These are phyloP conservation scores for Rhaphigaster nebulosa DNA, from an alignment of 2,888 invertebrate species.

Conservation along the genomic window DNA sequence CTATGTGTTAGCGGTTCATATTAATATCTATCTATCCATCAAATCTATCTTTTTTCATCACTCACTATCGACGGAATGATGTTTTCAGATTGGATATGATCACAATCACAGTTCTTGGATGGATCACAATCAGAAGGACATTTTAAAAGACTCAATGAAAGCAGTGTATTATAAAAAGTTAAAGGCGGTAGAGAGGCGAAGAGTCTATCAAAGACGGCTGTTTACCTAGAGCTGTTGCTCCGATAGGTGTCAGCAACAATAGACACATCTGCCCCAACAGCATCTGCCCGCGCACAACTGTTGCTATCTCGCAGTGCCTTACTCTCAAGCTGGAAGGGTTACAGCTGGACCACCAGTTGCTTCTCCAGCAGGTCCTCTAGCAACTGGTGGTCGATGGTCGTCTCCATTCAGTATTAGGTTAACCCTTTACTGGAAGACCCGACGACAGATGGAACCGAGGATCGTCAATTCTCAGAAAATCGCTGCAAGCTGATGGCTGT, in stretches of 20 bases:
- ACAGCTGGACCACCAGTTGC: constrained; percentile 39
- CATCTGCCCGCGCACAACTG: constrained; percentile 38
- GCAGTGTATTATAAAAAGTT: background rate
- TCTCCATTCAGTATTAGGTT: background rate
- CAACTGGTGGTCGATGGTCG: background rate
- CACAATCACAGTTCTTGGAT: too few relatives aligned
- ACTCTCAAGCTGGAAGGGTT: constrained; percentile 27
- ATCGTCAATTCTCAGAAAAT: background rate
- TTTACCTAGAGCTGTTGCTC: constrained; percentile 29
- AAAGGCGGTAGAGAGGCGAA: background rate
- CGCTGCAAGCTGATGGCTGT: background rate
- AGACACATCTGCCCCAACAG: background rate
- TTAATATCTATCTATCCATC: too few relatives aligned
- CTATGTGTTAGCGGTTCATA: too few relatives aligned
- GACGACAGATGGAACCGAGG: constrained; percentile 7
- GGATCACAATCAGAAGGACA: background rate
- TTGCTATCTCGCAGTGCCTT: constrained; percentile 24
- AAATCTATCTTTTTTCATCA: too few relatives aligned
- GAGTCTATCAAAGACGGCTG: background rate
- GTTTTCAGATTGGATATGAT: background rate
- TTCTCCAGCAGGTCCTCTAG: constrained; percentile 9
- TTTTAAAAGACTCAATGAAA: background rate
- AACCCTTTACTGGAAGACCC: background rate
- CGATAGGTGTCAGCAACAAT: constrained; percentile 37
- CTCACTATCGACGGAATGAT: background rate